Evolutionary conservation across 2,797 vertebrate genomes (phyloP).

Genomic region (Artibeus jamaicensis): DNA sequence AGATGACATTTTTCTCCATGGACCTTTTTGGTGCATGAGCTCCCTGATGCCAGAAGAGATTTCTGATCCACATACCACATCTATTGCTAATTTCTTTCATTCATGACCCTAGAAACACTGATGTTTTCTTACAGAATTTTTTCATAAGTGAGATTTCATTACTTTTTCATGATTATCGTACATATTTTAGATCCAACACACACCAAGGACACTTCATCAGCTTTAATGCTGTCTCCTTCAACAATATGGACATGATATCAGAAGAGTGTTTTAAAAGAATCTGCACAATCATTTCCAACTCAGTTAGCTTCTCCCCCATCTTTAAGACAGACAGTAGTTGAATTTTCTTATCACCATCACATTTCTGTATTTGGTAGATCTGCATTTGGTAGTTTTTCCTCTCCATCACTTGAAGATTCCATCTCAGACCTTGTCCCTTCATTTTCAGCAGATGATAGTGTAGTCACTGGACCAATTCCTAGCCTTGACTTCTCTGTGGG

Average conservation of each 20-base stretch:
- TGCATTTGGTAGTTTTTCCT: background rate
- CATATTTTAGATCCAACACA: background rate
- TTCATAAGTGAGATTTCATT: background rate
- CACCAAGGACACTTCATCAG: conserved; percentile 34
- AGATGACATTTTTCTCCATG: background rate
- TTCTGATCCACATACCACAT: background rate
- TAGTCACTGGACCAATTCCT: conserved; percentile 47
- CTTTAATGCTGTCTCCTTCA: conserved; percentile 50
- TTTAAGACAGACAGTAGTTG: background rate
- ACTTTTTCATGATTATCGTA: background rate
- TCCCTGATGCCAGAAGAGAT: background rate
- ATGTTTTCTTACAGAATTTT: background rate
- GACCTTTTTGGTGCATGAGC: background rate
- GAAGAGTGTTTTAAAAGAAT: background rate
- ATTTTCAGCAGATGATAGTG: background rate
- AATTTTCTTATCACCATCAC: background rate
- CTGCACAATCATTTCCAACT: conserved; percentile 2
- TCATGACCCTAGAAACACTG: background rate
- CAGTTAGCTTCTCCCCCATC: background rate
- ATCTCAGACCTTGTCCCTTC: background rate
- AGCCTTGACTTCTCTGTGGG: conserved; percentile 28
- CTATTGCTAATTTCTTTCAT: background rate
- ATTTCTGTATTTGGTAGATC: background rate
- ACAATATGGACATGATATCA: conserved; percentile 27
- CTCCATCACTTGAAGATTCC: background rate